A percentile compares a stretch with the other conserved stretches of the same genome.
Conservation (phyloP, 2,797 vertebrate genomes). For the Heteromormyrus szaboi region DNA sequence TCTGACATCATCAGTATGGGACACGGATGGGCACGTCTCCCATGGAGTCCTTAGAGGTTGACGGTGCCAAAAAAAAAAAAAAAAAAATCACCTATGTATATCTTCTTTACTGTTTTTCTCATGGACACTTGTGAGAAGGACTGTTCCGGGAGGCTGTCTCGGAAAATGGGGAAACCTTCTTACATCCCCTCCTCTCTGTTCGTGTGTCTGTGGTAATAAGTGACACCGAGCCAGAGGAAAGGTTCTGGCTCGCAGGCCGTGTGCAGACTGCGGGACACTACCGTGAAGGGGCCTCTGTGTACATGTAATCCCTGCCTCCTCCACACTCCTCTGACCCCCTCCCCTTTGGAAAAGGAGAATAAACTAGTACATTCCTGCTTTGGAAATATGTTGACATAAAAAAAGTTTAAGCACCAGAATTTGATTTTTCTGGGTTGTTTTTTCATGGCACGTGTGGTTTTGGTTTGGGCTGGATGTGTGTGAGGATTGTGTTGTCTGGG, state of each 20-base stretch:
- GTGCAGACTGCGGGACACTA: slow-evolving; percentile 62
- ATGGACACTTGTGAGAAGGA: slow-evolving; percentile 43
- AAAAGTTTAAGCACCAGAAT: slow-evolving; percentile 64
- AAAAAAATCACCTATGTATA: slow-evolving; percentile 3
- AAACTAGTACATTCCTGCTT: slow-evolving; percentile 75
- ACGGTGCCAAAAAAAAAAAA: background rate
- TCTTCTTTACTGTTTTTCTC: slow-evolving; percentile 45
- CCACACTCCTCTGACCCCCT: slow-evolving; percentile 31
- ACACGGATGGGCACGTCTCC: background rate
- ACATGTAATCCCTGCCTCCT: slow-evolving; percentile 46
- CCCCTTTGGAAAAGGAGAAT: slow-evolving; percentile 54
- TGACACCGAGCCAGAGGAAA: slow-evolving; percentile 43
- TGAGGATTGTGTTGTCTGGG: background rate
- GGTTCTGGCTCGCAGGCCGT: slow-evolving; percentile 50
- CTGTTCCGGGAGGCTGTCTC: slow-evolving; percentile 49
- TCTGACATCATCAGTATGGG: background rate
- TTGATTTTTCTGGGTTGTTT: slow-evolving; percentile 47
- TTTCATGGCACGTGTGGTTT: slow-evolving; percentile 41
- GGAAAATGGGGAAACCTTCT: slow-evolving; percentile 22
- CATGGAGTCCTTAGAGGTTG: background rate
- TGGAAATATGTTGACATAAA: slow-evolving; percentile 71
- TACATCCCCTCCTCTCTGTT: slow-evolving; percentile 41
- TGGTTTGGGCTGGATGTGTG: slow-evolving; percentile 33
- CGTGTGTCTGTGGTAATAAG: slow-evolving; percentile 63
- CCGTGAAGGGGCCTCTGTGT: slow-evolving; percentile 48